Evolutionary conservation across 2,797 vertebrate species (phyloP).

Genomic region (Spea hammondii): DNA sequence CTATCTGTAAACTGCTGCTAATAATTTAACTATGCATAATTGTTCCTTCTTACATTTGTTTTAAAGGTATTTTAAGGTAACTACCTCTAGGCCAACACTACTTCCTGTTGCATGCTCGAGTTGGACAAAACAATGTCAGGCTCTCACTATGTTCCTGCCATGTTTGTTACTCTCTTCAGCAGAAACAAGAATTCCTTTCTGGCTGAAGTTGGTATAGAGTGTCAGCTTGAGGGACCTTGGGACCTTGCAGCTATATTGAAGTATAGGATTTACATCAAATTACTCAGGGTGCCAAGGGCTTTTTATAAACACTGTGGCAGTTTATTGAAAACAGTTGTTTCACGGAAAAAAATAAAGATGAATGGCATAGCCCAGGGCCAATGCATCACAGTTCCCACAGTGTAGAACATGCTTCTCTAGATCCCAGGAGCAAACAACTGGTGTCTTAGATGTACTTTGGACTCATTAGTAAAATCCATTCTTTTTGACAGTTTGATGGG

Average conservation of each 20-base stretch:
- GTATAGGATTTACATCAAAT: conserved; percentile 9
- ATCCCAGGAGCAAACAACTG: background rate
- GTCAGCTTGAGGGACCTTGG: background rate
- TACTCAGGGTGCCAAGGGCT: conserved; percentile 1
- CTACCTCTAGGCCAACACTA: background rate
- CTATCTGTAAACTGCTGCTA: no score
- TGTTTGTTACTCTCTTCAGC: background rate
- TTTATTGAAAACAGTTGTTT: conserved; percentile 8
- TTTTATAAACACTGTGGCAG: conserved; percentile 6
- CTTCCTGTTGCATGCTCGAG: background rate
- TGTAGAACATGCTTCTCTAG: background rate
- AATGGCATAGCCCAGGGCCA: background rate
- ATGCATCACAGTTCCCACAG: conserved; percentile 8
- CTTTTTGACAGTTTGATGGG: background rate
- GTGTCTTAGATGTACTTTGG: conserved; percentile 3
- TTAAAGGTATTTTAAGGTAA: conserved; percentile 8
- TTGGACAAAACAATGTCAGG: background rate
- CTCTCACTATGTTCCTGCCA: background rate
- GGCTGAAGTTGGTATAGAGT: background rate
- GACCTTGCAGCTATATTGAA: background rate
- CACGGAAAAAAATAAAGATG: background rate
- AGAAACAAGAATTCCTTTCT: background rate
- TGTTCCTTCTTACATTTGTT: background rate
- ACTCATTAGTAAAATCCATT: conserved; percentile 1
- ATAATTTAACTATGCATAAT: no score